Evolutionary conservation across 2,888 invertebrate genomes (phyloP).

Genomic region (Chaetogeoica ovagalla): DNA sequence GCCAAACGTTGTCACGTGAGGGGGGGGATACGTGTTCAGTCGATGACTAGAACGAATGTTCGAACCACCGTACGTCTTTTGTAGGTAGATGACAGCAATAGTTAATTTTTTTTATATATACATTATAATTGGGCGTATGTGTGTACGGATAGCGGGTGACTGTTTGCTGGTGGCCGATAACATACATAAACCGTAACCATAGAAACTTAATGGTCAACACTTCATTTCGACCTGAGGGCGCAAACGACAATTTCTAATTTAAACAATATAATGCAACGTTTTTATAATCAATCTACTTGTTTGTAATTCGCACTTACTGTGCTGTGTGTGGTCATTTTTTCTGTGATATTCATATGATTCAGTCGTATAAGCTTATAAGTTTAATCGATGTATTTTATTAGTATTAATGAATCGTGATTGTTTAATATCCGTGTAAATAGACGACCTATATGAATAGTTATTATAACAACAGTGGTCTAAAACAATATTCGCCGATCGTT

Average conservation of each 20-base stretch:
- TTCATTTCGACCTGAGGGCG: not conserved
- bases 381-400: no score
- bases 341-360: no score
- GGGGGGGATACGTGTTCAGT: no score
- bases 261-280: not conserved
- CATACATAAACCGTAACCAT: slow-evolving; percentile 26
- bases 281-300: not conserved
- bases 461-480: no score
- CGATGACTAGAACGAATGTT: not conserved
- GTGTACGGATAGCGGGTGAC: not conserved
- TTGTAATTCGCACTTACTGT: not conserved
- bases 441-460: no score
- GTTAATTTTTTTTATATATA: not conserved
- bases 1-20: no score
- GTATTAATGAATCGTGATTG: no score
- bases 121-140: no score
- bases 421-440: no score
- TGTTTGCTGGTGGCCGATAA: not conserved
- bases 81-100: not conserved
- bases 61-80: not conserved
- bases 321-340: no score
- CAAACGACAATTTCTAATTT: not conserved
- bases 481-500: no score
- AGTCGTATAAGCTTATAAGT: no score
- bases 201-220: slow-evolving; percentile 45